These are phyloP conservation scores for Drosophila nigromelanica DNA, from an alignment of 1,140 invertebrate genomes.

Conservation along the genomic window DNA sequence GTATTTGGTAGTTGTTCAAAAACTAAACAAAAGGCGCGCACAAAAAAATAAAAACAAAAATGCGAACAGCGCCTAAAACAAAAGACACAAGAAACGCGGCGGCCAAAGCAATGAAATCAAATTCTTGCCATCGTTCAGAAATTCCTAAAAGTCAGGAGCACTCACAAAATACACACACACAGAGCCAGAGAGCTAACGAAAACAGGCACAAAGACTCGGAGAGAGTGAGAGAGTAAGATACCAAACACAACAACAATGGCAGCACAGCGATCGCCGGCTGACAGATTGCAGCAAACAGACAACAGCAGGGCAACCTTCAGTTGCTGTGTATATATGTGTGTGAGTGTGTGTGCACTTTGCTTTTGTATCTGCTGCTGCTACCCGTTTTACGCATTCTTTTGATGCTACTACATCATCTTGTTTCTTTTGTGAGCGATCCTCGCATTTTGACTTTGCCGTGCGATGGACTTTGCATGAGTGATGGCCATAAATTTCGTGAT, in stretches of 20 bases:
- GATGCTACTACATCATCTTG: conserved; percentile 45
- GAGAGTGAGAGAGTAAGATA: conserved; percentile 22
- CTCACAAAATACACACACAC: conserved; percentile 11
- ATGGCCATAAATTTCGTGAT: conserved; percentile 47
- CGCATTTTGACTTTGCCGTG: conserved; percentile 47
- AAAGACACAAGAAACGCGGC: conserved; percentile 64
- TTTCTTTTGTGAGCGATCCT: conserved; percentile 79
- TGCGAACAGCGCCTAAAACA: conserved; percentile 70
- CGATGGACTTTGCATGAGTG: conserved; percentile 34
- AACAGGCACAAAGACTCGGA: conserved; percentile 7
- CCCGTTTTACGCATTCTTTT: conserved; percentile 79
- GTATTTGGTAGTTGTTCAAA: conserved; percentile 48
- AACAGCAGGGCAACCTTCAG: conserved; percentile 30
- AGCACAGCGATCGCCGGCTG: conserved; percentile 49
- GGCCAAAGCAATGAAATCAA: conserved; percentile 74
- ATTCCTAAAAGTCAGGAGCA: conserved; percentile 78
- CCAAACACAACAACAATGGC: conserved; percentile 25
- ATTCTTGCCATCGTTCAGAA: conserved; percentile 79
- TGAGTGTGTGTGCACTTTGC: conserved; percentile 47
- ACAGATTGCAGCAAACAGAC: conserved; percentile 47
- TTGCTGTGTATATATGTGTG: not conserved
- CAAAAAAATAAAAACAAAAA: conserved; percentile 71
- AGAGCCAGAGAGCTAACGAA: conserved; percentile 18
- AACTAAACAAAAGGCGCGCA: conserved; percentile 75
- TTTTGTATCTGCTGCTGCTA: conserved; percentile 52